phyloP scores from a whole-genome alignment of 1,140 invertebrate species.

The Drosophila persimilis region DNA sequence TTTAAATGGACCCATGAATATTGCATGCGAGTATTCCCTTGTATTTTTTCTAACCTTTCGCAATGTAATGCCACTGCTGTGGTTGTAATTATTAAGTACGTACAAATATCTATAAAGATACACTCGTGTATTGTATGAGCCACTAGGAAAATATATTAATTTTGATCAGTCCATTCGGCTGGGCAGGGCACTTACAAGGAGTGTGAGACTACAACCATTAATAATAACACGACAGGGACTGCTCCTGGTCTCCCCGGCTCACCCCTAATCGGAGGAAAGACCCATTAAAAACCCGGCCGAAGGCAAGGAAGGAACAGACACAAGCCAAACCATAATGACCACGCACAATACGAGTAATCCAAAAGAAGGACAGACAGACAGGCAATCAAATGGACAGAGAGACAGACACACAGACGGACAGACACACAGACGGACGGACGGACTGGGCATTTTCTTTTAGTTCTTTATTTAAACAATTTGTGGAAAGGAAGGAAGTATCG shows the following conservation, averaged over 20 bases:
- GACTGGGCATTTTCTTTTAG: conserved; percentile 33
- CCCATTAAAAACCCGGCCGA: conserved; percentile 42
- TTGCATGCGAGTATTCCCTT: not conserved
- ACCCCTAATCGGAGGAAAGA: conserved; percentile 32
- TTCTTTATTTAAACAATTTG: conserved; percentile 60
- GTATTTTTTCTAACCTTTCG: conserved; percentile 10
- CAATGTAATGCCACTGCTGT: conserved; percentile 11
- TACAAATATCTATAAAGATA: conserved; percentile 3
- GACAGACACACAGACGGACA: conserved; percentile 12
- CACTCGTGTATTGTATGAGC: no score
- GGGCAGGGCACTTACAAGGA: conserved; percentile 6
- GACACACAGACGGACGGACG: conserved; percentile 21
- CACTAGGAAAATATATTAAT: conserved; percentile 55
- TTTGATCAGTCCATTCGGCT: conserved; percentile 52
- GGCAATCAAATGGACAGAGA: conserved; percentile 28
- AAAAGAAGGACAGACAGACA: conserved; percentile 23
- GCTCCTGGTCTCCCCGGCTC: conserved; percentile 6
- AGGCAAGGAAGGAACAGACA: conserved; percentile 18
- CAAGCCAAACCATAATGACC: conserved; percentile 62
- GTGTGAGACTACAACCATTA: conserved; percentile 14
- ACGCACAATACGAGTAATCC: conserved; percentile 61
- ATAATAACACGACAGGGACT: conserved; percentile 53
- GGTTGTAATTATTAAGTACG: conserved; percentile 30
- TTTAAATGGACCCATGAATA: conserved; percentile 24
- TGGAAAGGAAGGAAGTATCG: conserved; percentile 20